A percentile compares a stretch with the other conserved stretches of the same genome.
These are phyloP conservation scores for Dendrocincla tyrannina DNA, from an alignment of 2,797 vertebrate species.

Conservation along the genomic window DNA sequence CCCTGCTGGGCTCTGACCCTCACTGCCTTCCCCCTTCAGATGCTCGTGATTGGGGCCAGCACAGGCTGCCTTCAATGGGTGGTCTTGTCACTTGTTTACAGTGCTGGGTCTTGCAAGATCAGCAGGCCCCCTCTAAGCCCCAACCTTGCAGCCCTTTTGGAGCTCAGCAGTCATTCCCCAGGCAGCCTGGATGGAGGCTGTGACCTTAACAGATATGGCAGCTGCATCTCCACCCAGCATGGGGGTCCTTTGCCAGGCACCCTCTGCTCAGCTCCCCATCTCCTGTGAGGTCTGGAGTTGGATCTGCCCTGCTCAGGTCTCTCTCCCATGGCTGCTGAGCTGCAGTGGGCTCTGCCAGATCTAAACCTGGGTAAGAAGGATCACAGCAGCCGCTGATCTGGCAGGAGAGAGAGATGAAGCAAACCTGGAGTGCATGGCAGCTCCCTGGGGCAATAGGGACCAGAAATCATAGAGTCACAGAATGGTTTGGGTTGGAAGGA, in stretches of 20 bases:
- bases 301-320: no score
- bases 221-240: background rate
- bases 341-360: no score
- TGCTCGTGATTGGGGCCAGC: background rate
- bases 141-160: background rate
- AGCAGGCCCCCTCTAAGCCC: background rate
- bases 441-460: no score
- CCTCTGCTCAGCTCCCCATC: background rate
- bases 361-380: no score
- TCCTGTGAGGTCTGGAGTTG: background rate
- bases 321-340: no score
- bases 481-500: background rate
- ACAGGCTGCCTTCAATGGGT: background rate
- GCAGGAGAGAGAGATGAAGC: no score
- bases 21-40: background rate
- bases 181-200: background rate
- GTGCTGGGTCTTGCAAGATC: background rate
- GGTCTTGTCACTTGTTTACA: slow-evolving; percentile 55
- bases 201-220: background rate
- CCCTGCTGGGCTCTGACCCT: background rate
- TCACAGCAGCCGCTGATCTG: no score
- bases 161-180: background rate
- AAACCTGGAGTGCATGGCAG: no score
- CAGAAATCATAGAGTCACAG: background rate
- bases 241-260: background rate